Conservation (phyloP, 2,888 invertebrate species). For the Trileptium ribeirensis region DNA sequence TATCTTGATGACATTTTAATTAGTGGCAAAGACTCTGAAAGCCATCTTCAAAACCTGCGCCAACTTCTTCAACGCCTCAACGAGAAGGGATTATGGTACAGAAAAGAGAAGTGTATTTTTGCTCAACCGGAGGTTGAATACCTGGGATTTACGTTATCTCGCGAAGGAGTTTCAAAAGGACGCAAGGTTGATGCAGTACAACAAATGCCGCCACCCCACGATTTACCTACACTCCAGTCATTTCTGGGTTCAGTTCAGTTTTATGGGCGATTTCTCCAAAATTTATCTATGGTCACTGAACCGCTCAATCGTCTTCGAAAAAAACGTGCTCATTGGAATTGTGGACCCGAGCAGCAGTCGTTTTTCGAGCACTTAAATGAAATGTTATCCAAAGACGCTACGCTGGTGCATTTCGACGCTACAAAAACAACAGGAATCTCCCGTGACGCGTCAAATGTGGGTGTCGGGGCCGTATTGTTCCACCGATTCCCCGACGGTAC, state of each 20-base stretch:
- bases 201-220: conserved; percentile 9
- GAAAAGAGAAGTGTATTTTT: conserved; percentile 20
- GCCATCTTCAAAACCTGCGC: not conserved
- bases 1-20: conserved; percentile 22
- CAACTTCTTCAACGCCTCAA: conserved; percentile 2
- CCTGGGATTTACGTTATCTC: conserved; percentile 18
- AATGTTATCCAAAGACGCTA: not conserved
- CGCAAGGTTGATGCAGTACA: conserved; percentile 27
- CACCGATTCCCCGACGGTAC: conserved; percentile 30
- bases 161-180: conserved; percentile 21
- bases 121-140: not conserved
- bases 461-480: conserved; percentile 23
- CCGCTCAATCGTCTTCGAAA: not conserved
- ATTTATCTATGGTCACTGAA: not conserved
- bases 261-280: not conserved
- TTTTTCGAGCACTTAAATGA: not conserved
- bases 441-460: conserved; percentile 20
- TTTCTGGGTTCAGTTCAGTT: not conserved
- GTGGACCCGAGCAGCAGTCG: not conserved
- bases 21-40: not conserved
- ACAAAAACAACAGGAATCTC: not conserved
- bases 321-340: not conserved
- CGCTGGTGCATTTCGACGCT: not conserved
- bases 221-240: not conserved
- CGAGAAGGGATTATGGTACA: conserved; percentile 14